Base-by-base conservation (phyloP, 2,113 vertebrate species). In the Rostratula benghalensis region DNA sequence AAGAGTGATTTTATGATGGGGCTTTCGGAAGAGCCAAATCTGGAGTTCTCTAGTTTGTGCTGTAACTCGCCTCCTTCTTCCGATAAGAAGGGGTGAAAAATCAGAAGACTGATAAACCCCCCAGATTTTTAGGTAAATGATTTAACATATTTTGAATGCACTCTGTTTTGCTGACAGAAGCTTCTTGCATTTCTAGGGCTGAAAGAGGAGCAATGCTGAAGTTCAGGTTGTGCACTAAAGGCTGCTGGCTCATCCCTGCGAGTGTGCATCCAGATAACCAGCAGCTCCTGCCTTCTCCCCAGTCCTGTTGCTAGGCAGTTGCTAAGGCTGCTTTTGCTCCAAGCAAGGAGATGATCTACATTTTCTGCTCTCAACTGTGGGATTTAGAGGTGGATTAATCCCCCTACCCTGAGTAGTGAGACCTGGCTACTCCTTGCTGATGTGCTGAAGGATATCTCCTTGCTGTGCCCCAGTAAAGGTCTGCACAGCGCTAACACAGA, bases 241-340 rank as follows among this genome's bases (percentile, higher is more conserved):
- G 45, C 80, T 89, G 86, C n/a, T 68, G 75, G 50, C 33, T 93
- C 4, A 1, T 76, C 83, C 50, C 35, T 39, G 33, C 0, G 4
- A 69, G 13, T 84, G 45, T 15, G n/a, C 4, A 70, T 23, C 63
- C 11, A 2, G 51, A 54, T 56, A 92, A 85, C 51, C 19, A 0
- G 21, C 74, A 87, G 70, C 61, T 90, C 87, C 86, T 76, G 76
- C 85, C 64, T 85, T 35, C 82, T 73, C 90, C 23, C 63, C 14
- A 1, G 54, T 14, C 19, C 59, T 83, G 96, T 96, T 97, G 94
- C 95, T 96, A 97, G 85, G 95, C 86, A 51, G 83, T 88, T 92
- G 88, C 94, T 95, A 94, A 85, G 93, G 84, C 71, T 96, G 56
- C 12, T 88, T 92, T 77, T 83, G 54, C 64, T 96, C 73, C 48